Base-by-base conservation (phyloP, 2,888 invertebrate genomes). In the Phalera bucephala region DNA sequence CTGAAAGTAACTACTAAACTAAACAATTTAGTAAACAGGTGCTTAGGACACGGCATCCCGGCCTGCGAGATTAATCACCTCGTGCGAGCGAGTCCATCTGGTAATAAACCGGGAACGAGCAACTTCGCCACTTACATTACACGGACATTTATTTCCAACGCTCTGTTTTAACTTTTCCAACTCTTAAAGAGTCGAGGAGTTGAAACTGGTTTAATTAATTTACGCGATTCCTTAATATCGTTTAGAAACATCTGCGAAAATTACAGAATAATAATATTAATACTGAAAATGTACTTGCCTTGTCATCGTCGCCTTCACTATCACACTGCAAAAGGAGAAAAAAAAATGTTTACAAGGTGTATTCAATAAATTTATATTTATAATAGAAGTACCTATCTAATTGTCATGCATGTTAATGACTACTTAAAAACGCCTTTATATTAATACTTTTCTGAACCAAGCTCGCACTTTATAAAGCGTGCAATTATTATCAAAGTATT, bases 231-330 rank as follows among this genome's bases (percentile, higher is more conserved):
- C 67, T 72, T 70, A 74, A 79, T 72, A 73, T 62, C 56, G 61
- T 58, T 60, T 54, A 57, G 63, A 50, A 63, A 61, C 47, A 64
- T 65, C 52, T 59, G 61, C 29, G 21, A 47, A 58, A 58, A 58
- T 67, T 33, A 39, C 14, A 40, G 39, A 29, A 17, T n/a, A 43
- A 33, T 51, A 46, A 59, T 45, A 41, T 45, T 17, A 43, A 53
- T 69, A 71, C 62, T 64, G 68, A 60, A 56, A 69, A 62, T 57
- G 50, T 69, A 87, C 94, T 92, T 91, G 95, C 96, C 95, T 95
- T 96, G 91, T 95, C 96, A 91, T 95, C 96, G 91, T 95, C 95
- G 91, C 95, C 95, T 93, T 95, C 95, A 92, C 95, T 96, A 95
- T 96, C 96, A 95, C 96, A 96, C 96, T 96, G 93, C 61, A 93